These are phyloP conservation scores for Julus scandinavius DNA, from an alignment of 2,888 invertebrate genomes.

Conservation along the genomic window DNA sequence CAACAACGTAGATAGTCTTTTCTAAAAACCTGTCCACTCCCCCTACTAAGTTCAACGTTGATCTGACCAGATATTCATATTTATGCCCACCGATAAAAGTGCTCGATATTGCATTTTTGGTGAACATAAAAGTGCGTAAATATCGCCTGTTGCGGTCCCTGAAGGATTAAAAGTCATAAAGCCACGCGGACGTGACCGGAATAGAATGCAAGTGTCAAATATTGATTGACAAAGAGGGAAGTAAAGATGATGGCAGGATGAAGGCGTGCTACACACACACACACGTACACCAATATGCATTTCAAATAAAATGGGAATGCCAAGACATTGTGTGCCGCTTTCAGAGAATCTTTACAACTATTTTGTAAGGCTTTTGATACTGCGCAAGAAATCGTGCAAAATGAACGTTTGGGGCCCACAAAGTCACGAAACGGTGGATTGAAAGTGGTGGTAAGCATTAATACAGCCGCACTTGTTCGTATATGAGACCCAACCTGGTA, in stretches of 20 bases:
- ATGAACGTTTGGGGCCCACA: not conserved
- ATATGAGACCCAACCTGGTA: not conserved
- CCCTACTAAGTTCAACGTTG: no score
- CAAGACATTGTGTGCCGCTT: not conserved
- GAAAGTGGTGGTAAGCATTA: not conserved
- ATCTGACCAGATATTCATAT: not conserved
- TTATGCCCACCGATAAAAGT: not conserved
- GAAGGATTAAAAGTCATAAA: not conserved
- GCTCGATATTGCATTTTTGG: not conserved
- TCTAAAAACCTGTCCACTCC: no score
- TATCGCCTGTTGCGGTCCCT: not conserved
- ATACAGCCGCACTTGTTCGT: not conserved
- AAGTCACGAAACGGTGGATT: not conserved
- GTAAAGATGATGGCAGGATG: not conserved
- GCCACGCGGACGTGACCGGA: not conserved
- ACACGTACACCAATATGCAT: not conserved
- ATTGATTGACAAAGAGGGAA: not conserved
- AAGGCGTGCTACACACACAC: not conserved
- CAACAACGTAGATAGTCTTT: no score
- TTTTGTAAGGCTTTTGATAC: not conserved
- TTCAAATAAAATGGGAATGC: not conserved
- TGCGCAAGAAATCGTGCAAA: not conserved
- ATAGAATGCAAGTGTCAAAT: not conserved
- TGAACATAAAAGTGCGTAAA: not conserved
- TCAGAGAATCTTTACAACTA: not conserved